phyloP scores from a whole-genome alignment of 2,113 vertebrate genomes.

The Hystrix cristata region DNA sequence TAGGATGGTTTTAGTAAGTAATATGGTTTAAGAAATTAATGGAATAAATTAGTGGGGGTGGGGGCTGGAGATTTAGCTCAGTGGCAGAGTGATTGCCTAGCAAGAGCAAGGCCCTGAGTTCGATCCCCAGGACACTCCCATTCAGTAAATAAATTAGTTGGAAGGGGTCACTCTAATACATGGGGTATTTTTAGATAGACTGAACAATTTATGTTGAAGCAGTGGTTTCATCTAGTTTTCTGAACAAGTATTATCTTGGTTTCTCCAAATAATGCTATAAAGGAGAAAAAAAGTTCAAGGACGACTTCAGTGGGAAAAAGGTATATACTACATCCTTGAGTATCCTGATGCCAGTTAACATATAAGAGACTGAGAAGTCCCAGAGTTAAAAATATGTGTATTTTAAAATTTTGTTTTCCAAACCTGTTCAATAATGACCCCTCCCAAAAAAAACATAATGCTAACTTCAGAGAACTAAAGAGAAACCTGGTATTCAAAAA shows the following conservation, averaged over 20 bases:
- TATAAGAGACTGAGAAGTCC: neutral
- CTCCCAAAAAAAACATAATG: neutral
- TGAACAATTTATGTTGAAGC: neutral
- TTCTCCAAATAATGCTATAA: neutral
- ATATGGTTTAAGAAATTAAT: constrained; percentile 3
- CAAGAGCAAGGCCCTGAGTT: too few species aligned
- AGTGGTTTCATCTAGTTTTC: neutral
- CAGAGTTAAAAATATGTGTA: neutral
- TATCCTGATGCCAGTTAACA: neutral
- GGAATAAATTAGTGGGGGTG: neutral
- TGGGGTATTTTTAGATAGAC: constrained; percentile 17
- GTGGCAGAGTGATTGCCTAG: too few species aligned
- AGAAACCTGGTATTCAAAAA: constrained; percentile 3
- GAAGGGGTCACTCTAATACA: neutral
- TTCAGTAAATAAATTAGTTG: neutral
- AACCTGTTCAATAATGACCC: constrained; percentile 14
- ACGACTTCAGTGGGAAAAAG: neutral
- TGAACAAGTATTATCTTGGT: neutral
- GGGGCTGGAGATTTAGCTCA: too few species aligned
- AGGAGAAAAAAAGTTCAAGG: neutral
- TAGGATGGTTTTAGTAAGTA: constrained; percentile 1
- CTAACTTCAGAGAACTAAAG: neutral
- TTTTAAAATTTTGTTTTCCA: constrained; percentile 46
- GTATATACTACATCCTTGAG: neutral
- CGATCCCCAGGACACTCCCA: too few species aligned